Base-by-base conservation (phyloP, 2,113 vertebrate species). In the Pelecanus crispus region DNA sequence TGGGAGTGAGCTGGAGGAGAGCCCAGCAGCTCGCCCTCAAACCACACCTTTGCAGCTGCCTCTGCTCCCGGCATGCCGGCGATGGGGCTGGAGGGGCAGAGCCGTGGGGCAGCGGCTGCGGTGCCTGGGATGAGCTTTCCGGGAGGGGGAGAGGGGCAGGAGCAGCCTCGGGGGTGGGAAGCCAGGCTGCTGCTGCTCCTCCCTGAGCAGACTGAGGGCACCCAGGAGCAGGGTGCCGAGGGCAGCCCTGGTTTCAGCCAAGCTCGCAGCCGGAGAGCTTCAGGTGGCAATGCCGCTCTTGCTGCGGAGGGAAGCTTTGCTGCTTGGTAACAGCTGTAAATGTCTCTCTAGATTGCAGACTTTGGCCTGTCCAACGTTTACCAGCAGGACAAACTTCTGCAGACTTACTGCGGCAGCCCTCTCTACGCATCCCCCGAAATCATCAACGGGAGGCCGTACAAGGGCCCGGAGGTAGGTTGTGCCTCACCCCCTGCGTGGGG, bases 361-460 rank as follows among this genome's bases (percentile, higher is more conserved):
- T 99, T 99, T 9, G 99, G 99, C 29, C 97, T 99, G 71, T 99
- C 99, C 21, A 99, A 99, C 32, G 97, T 99, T 36, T 99, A 99
- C 97, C 98, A 98, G 58, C 96, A 98, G 9, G 99, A 99, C n/a
- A 98, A 98, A 61, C 98, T 98, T 50, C 98, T 99, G 47, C 99
- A 99, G 97, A 99, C 99, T 0, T 99, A 98, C 96, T 99, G 99
- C 0, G 99, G 99, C 55, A 99, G 99, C 84, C 99, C 99, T 4
- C 98, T 99, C 62, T 99, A 99, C 1, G 99, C 99, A 0, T 99
- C 99, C 0, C 99, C 99, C 0, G 99, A 99, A 97, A 99, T 99
- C 10, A 98, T 99, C 90, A 99, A 99, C 0, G 99, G 99, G 16
- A 98, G 98, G 36, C 99, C 99, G 0, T 99, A 99, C 97, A 98